Percentiles rank a stretch among this genome's conserved stretches.
phyloP scores from a whole-genome alignment of 2,888 invertebrate genomes.

The Lepetodrilus schrolli region DNA sequence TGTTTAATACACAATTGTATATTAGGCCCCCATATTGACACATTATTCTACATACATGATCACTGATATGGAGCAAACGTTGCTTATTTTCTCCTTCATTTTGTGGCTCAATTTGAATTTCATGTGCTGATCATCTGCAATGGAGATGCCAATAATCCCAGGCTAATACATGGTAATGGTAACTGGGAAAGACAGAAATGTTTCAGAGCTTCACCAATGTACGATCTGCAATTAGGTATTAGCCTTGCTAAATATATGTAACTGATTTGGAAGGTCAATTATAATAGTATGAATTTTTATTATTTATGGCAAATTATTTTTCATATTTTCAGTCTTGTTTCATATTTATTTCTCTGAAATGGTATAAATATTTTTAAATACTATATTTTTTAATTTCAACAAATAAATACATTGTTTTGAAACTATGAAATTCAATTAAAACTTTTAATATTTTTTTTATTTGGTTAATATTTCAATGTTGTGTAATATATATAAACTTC shows the following conservation, averaged over 20 bases:
- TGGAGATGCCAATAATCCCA: not conserved
- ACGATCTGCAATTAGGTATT: not conserved
- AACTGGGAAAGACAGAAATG: slow-evolving; percentile 21
- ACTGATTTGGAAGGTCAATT: not conserved
- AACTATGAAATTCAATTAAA: no score
- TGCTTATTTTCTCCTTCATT: slow-evolving; percentile 16
- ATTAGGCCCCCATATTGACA: slow-evolving; percentile 15
- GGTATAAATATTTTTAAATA: no score
- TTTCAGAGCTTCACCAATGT: not conserved
- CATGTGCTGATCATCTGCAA: slow-evolving; percentile 11
- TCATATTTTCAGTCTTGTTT: no score
- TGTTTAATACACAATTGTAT: slow-evolving; percentile 26
- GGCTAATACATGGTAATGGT: not conserved
- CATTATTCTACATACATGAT: slow-evolving; percentile 17
- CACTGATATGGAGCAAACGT: slow-evolving; percentile 5
- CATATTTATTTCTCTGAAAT: no score
- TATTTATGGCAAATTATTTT: no score
- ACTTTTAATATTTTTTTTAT: no score
- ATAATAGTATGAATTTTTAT: slow-evolving; percentile 23
- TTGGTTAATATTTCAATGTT: no score
- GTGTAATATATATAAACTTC: no score
- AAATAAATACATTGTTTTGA: no score
- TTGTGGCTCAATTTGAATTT: slow-evolving; percentile 13
- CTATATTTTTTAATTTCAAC: no score
- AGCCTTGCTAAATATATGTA: slow-evolving; percentile 24